phyloP scores from a whole-genome alignment of 2,113 vertebrate species.

The Limnothrissa miodon region DNA sequence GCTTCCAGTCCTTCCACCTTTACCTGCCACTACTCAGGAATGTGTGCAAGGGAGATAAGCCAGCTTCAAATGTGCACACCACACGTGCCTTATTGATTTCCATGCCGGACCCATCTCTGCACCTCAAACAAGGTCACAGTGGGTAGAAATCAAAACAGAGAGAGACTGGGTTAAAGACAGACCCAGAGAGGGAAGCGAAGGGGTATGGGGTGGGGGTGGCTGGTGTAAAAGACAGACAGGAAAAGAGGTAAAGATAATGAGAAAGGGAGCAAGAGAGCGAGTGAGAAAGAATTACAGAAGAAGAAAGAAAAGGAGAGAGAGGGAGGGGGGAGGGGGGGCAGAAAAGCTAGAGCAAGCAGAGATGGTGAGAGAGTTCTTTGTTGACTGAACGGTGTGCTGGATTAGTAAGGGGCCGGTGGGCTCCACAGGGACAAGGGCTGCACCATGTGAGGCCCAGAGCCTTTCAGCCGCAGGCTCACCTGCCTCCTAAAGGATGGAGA shows the following conservation, averaged over 20 bases:
- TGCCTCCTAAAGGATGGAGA: not conserved
- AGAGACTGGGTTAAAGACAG: conserved; percentile 2
- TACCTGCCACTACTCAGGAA: conserved; percentile 57
- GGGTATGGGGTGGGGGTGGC: not conserved
- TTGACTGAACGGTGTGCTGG: not conserved
- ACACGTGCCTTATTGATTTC: conserved; percentile 36
- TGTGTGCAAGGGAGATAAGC: conserved; percentile 61
- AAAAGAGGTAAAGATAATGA: not conserved
- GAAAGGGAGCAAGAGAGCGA: not conserved
- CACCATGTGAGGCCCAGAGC: not conserved
- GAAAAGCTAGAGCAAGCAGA: not conserved
- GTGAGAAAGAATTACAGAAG: not conserved
- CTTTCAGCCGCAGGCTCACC: not conserved
- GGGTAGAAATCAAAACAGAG: conserved; percentile 23
- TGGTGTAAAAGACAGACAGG: not conserved
- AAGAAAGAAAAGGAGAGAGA: not conserved
- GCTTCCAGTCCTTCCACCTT: conserved; percentile 38
- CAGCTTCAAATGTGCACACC: conserved; percentile 57
- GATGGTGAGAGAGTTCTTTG: not conserved
- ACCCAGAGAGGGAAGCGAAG: not conserved
- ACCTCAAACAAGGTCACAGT: conserved; percentile 38
- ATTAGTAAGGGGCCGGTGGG: not conserved
- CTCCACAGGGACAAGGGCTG: not conserved
- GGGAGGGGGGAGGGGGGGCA: not conserved
- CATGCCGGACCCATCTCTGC: conserved; percentile 28